A percentile compares a stretch with the other conserved stretches of the same genome.
These are phyloP conservation scores for Platysternon megacephalum DNA, from an alignment of 2,113 vertebrate genomes.

Conservation along the genomic window DNA sequence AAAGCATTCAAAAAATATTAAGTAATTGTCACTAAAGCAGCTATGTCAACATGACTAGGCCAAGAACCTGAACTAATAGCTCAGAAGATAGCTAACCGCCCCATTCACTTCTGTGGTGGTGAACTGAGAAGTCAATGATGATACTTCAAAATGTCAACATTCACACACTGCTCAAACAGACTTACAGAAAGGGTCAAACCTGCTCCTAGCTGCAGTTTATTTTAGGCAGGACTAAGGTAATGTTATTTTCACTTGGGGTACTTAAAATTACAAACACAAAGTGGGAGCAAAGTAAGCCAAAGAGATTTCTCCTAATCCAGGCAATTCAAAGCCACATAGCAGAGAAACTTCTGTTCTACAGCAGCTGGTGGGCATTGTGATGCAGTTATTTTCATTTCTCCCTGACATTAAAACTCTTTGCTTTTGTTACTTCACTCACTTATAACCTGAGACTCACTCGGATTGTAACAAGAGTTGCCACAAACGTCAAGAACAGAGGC, in stretches of 20 bases:
- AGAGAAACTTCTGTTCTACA: background rate
- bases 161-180: background rate
- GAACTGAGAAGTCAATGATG: no score
- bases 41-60: background rate
- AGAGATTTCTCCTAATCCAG: background rate
- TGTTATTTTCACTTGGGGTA: background rate
- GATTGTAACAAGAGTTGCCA: background rate
- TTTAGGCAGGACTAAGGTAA: background rate
- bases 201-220: background rate
- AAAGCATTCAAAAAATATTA: background rate
- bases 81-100: background rate
- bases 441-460: background rate
- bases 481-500: background rate
- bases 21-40: background rate
- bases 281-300: accelerated
- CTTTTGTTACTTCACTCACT: no score
- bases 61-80: background rate
- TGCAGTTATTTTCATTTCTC: background rate
- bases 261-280: background rate
- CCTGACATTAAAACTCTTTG: background rate
- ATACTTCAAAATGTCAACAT: background rate
- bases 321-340: background rate
- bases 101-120: accelerated
- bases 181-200: background rate
- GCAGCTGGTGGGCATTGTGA: background rate